Evolutionary conservation across 2,888 invertebrate species (phyloP).

Genomic region (Drosophila fungiperda): DNA sequence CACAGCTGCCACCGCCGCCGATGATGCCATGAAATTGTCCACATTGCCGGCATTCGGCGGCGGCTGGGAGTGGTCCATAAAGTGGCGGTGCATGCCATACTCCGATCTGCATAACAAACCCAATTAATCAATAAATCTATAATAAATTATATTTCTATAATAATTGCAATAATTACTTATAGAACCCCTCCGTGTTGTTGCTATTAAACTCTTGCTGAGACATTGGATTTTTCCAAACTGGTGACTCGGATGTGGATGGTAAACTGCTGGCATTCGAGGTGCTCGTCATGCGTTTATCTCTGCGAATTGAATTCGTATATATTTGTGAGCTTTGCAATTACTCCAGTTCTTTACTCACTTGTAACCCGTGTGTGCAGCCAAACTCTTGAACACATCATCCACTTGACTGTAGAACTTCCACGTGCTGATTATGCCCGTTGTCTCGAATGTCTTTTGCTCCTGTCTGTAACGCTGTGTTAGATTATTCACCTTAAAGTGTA

Average conservation of each 20-base stretch:
- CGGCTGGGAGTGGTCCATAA: constrained; percentile 84
- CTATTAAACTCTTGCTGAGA: constrained; percentile 85
- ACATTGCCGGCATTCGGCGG: constrained; percentile 81
- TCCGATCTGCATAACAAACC: constrained; percentile 75
- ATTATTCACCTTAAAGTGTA: constrained; percentile 84
- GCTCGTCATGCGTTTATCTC: constrained; percentile 85
- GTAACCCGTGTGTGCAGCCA: constrained; percentile 83
- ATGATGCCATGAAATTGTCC: constrained; percentile 84
- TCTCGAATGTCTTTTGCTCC: constrained; percentile 84
- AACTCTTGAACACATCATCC: constrained; percentile 84
- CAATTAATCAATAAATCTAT: background rate
- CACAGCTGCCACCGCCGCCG: constrained; percentile 83
- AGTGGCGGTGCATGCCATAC: constrained; percentile 84
- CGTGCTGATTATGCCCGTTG: constrained; percentile 84
- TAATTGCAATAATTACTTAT: constrained; percentile 67
- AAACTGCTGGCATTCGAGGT: constrained; percentile 83
- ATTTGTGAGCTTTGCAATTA: background rate
- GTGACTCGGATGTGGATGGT: constrained; percentile 84
- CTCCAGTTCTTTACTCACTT: constrained; percentile 58
- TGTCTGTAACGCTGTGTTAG: constrained; percentile 84
- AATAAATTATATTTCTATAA: rapidly evolving
- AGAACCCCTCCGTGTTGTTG: constrained; percentile 84
- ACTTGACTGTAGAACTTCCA: constrained; percentile 85
- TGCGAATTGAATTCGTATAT: constrained; percentile 23
- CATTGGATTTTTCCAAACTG: constrained; percentile 85